Base-by-base conservation (phyloP, 2,113 vertebrate genomes). In the Seriola quinqueradiata region DNA sequence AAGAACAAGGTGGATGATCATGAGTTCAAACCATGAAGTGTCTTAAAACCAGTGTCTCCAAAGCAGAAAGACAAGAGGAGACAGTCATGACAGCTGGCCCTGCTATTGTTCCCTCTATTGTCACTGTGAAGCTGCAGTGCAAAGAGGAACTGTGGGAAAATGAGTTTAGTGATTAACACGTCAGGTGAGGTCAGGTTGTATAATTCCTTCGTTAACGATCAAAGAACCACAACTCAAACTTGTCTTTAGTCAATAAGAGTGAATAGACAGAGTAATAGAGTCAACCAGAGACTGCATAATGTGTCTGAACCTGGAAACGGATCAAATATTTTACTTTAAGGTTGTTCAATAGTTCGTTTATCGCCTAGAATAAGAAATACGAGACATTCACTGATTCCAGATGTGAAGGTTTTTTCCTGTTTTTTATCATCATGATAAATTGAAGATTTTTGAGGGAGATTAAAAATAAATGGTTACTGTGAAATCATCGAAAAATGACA, bases 41-140 rank as follows among this genome's bases (percentile, higher is more conserved):
- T 82, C 32, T 78, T 55, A 70, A 74, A 90, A 79, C 11, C 68
- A 55, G 69, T 76, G 87, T 90, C 87, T 83, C 60, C 82, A 84
- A 81, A 88, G 79, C 77, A 90, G 38, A 83, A 69, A 70, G 52
- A 69, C 7, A 57, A 68, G 34, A 86, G 61, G 65, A 80, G 0
- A 55, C 10, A 0, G 70, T 42, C 40, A 44, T 52, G 65, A 36
- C 54, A 52, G 40, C 65, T 77, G 64, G 89, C 69, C 77, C 65
- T 36, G 68, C 58, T 40, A 50, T 66, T 40, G 32, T 79, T 75
- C 58, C 38, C 4, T 70, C 74, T 71, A 19, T 74, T 65, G 61
- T 79, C 57, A 58, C 0, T 9, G 2, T 28, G 28, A 42, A 71
- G 38, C 60, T 46, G 60, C 16, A n/a, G 66, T 44, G 63, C 6